Evolutionary conservation across 2,797 vertebrate species (phyloP), one percentile per base, ranked within the genome.

Genomic region (Paguma larvata): DNA sequence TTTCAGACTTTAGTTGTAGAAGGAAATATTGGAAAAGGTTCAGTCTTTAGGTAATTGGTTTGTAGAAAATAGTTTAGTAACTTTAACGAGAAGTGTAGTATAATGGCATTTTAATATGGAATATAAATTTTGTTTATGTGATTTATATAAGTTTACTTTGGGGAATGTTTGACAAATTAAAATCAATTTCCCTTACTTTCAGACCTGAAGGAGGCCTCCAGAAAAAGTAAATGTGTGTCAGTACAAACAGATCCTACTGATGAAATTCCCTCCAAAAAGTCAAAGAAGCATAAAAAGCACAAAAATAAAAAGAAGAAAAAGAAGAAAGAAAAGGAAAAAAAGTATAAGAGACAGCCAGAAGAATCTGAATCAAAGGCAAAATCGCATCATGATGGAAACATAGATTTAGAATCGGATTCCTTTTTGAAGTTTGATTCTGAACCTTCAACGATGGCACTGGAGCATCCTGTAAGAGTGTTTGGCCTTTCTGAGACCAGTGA

Each of bases 231-330:
- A 97, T 96, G 98, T 93, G 97, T 98, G 84, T 98, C 98, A 98
- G 92, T 98, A 83, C 99, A 99, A 97, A 98, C 97, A 99, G 99
- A 99, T 98, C 98, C 98, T 83, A 98, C 98, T 98, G 99, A 98
- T 97, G 99, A 99, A 98, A 98, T 98, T 97, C 98, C 99, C 96
- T 98, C 95, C 93, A 98, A 99, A 96, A 99, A 99, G 98, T 99
- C 99, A 56, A 99, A 99, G 98, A 99, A 99, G 97, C 99, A 99
- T 98, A 99, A 99, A 98, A 99, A 99, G 95, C 99, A 99, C 97
- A 99, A 99, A 98, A 99, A 99, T 97, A 99, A 99, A 98, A 99
- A 99, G 98, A 99, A 99, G 98, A 99, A 98, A 98, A 99, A 98
- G 98, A 99, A 99, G 99, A 99, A 99, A 94, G 99, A 98, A 99